A percentile compares a stretch with the other conserved stretches of the same genome.
phyloP scores from a whole-genome alignment of 2,888 invertebrate genomes.

The Chrysolina oricalcia region DNA sequence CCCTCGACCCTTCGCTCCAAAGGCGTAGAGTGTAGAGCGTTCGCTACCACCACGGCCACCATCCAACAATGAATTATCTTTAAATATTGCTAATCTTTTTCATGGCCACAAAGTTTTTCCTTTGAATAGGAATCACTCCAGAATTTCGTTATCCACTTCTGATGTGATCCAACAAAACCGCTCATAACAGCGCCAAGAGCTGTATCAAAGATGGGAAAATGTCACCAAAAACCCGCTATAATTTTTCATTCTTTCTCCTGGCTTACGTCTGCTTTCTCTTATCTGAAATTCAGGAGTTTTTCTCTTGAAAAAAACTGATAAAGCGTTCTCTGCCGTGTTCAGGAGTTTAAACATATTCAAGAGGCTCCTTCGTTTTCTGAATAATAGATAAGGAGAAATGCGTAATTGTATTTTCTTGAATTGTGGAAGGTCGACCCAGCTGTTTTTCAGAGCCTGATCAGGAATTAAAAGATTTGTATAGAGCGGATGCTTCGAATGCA shows the following conservation, averaged over 20 bases:
- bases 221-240: neutral
- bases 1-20: too few species aligned
- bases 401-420: conserved; percentile 7
- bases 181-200: neutral
- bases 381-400: conserved; percentile 17
- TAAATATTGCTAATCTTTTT: too few species aligned
- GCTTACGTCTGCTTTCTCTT: conserved; percentile 16
- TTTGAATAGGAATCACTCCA: too few species aligned
- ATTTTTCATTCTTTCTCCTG: conserved; percentile 7
- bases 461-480: neutral
- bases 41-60: too few species aligned
- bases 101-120: too few species aligned
- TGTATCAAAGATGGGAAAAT: neutral
- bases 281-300: conserved; percentile 15
- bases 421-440: neutral
- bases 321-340: conserved; percentile 18
- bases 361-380: conserved; percentile 3
- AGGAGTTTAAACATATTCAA: conserved; percentile 27
- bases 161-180: neutral
- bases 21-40: too few species aligned
- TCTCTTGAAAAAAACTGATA: conserved; percentile 18
- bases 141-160: neutral
- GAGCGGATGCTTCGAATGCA: neutral
- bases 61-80: too few species aligned
- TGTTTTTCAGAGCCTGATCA: neutral